Evolutionary conservation across 2,113 vertebrate species (phyloP).

Genomic region (Castor canadensis): DNA sequence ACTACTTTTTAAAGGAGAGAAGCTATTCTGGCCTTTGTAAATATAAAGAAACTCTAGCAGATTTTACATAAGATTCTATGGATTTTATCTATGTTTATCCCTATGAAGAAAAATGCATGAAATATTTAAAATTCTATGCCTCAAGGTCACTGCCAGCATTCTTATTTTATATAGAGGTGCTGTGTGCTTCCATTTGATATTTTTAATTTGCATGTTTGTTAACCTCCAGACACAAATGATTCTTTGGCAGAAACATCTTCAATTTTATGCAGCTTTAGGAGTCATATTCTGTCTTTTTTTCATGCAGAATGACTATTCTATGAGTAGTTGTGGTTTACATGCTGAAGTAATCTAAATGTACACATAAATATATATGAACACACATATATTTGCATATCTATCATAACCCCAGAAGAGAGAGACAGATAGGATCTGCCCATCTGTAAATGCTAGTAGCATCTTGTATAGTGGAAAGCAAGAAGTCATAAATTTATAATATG

Average conservation of each 20-base stretch:
- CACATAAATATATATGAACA: neutral
- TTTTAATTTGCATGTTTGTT: constrained; percentile 78
- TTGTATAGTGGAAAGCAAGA: constrained; percentile 42
- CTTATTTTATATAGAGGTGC: constrained; percentile 65
- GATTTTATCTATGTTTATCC: constrained; percentile 59
- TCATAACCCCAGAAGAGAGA: constrained; percentile 56
- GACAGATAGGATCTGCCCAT: constrained; percentile 59
- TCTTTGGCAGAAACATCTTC: constrained; percentile 47
- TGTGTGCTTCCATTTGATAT: constrained; percentile 40
- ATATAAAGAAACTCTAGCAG: neutral
- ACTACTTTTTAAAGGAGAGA: neutral
- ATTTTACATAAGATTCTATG: constrained; percentile 9
- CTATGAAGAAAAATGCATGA: constrained; percentile 70
- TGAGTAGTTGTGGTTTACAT: constrained; percentile 57
- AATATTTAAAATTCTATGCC: constrained; percentile 68
- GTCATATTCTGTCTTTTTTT: constrained; percentile 24
- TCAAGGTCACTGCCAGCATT: constrained; percentile 75
- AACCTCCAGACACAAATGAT: constrained; percentile 56
- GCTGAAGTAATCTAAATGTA: constrained; percentile 15
- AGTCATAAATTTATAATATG: constrained; percentile 83
- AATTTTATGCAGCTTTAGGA: constrained; percentile 14
- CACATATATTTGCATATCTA: constrained; percentile 44
- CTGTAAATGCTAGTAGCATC: constrained; percentile 68
- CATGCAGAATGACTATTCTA: neutral
- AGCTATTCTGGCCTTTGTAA: neutral